Percentiles rank a stretch among this genome's conserved stretches.
Evolutionary conservation across 2,113 vertebrate species (phyloP).

Genomic region (Leucoraja erinaceus): DNA sequence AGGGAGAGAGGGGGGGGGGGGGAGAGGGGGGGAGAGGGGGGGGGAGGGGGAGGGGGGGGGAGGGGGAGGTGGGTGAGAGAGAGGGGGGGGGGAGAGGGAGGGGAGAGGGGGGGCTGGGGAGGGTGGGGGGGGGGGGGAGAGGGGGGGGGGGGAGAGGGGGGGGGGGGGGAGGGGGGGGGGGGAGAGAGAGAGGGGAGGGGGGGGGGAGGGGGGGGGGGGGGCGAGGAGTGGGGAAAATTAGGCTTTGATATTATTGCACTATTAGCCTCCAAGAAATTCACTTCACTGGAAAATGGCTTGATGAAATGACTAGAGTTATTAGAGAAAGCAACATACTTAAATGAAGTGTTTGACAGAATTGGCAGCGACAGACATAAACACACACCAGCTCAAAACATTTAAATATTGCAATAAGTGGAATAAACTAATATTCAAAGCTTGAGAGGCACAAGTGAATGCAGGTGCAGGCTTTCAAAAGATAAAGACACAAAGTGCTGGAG

Average conservation of each 20-base stretch:
- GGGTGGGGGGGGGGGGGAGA: too few species aligned
- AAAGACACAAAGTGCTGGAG: too few species aligned
- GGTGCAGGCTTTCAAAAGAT: too few species aligned
- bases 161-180: too few species aligned
- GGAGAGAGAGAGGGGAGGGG: slow-evolving; percentile 59
- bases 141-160: too few species aligned
- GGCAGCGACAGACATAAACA: slow-evolving; percentile 52
- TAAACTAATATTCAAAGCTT: not conserved
- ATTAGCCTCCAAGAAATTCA: slow-evolving; percentile 71
- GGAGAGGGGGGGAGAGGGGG: too few species aligned
- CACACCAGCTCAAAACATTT: slow-evolving; percentile 12
- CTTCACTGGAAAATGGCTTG: slow-evolving; percentile 87
- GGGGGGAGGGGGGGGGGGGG: too few species aligned
- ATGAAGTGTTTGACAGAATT: slow-evolving; percentile 67
- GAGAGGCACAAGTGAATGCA: too few species aligned
- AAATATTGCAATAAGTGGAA: not conserved
- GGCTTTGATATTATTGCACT: slow-evolving; percentile 81
- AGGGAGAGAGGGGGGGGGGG: too few species aligned
- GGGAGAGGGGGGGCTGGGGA: slow-evolving; percentile 89
- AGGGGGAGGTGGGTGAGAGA: too few species aligned
- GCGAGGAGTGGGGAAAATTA: slow-evolving; percentile 59
- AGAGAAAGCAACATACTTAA: slow-evolving; percentile 68
- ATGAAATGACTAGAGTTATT: slow-evolving; percentile 96
- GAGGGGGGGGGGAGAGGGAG: too few species aligned
- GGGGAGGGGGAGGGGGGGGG: too few species aligned